Base-by-base conservation (phyloP, 2,797 vertebrate genomes). In the Parotocinclus haroldoi region DNA sequence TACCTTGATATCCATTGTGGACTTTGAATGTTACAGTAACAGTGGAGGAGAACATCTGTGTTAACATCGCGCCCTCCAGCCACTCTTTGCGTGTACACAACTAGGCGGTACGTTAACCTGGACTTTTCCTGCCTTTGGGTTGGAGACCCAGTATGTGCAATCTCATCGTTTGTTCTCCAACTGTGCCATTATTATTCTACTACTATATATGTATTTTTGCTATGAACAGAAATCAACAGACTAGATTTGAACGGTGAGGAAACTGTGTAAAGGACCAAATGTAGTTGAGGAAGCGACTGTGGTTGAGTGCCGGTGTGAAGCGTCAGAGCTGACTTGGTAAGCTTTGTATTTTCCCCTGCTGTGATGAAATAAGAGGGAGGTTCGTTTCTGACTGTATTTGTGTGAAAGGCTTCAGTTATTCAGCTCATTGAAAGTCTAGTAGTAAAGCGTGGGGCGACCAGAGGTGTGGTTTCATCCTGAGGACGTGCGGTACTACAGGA, bases 201-300 rank as follows among this genome's bases (percentile, higher is more conserved):
- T 76, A 55, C 44, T 59, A 46, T 59, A 14, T 55, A 74, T 79
- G 67, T 86, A 80, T 79, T 74, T 83, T 86, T 82, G 80, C 74
- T 87, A 82, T 73, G 18, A 78, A 79, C 82, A 83, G 75, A 78
- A 80, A 37, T 81, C 69, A 75, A 48, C 54, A 48, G 58, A 73
- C 8, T 61, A 63, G 58, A 73, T 84, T 79, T 76, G 79, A 70
- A 78, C 69, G 56, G 83, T 75, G 67, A 54, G 27, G 81, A 72
- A 84, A 77, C 77, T 82, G 76, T 83, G 83, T 80, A 82, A 81
- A 79, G 86, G 89, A 90, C 87, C 88, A 90, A 90, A 82, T 71
- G 82, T 11, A 42, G 40, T 42, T 42, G 40, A 11, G 8, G 40
- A 9, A 27, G 27, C 83, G 84, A 82, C 82, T 69, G 71, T 57